Conservation (phyloP, 1,140 invertebrate species). For the Holotrichia oblita region DNA sequence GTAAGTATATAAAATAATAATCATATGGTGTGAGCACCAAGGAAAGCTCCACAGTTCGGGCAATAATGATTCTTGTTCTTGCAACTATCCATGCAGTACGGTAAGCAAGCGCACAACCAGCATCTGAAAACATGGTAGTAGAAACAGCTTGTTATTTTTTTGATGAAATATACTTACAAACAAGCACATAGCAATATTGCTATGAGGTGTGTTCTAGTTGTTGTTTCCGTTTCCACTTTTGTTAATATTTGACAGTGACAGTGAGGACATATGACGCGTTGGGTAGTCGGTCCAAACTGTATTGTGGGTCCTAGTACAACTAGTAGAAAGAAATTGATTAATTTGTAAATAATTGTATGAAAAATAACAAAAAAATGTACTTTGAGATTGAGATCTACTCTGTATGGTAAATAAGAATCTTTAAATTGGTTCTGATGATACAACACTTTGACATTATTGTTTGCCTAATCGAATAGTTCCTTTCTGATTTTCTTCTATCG, state of each 20-base stretch:
- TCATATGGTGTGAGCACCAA: constrained; percentile 67
- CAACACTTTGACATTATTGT: too few species aligned
- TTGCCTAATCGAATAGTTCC: too few species aligned
- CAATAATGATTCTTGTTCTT: constrained; percentile 71
- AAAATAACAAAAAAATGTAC: too few species aligned
- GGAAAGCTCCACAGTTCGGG: constrained; percentile 68
- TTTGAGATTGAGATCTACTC: too few species aligned
- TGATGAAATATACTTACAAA: constrained; percentile 23
- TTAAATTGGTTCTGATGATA: too few species aligned
- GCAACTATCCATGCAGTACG: constrained; percentile 72
- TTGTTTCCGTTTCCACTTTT: constrained; percentile 29
- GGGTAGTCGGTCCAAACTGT: constrained; percentile 39
- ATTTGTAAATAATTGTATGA: background rate
- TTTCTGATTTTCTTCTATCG: too few species aligned
- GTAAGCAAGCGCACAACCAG: constrained; percentile 68
- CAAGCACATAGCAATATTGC: constrained; percentile 30
- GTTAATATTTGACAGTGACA: constrained; percentile 37
- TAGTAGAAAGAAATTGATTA: background rate
- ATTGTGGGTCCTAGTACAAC: background rate
- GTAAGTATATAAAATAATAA: background rate
- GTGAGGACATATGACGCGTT: constrained; percentile 29
- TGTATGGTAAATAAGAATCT: too few species aligned
- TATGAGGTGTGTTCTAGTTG: constrained; percentile 33
- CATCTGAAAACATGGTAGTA: constrained; percentile 60
- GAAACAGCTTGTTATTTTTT: background rate